These are phyloP conservation scores for Troides oblongomaculatus DNA, from an alignment of 2,888 invertebrate species.

Conservation along the genomic window DNA sequence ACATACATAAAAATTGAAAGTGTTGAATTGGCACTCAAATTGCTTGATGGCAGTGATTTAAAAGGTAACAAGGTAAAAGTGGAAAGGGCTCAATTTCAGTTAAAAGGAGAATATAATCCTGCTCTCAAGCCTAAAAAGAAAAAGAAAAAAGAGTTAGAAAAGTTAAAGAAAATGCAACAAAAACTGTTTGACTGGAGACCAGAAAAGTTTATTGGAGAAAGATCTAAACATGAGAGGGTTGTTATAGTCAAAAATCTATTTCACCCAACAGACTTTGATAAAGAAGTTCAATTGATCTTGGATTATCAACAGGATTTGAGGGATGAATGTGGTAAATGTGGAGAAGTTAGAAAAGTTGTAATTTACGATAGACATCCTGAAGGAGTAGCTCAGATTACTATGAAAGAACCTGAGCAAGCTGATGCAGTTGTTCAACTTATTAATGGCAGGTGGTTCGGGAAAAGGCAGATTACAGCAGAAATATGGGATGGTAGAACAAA, in stretches of 20 bases:
- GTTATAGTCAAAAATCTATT: slow-evolving; percentile 97
- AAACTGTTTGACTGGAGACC: slow-evolving; percentile 98
- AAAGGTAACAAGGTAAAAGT: slow-evolving; percentile 91
- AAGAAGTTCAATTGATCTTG: slow-evolving; percentile 91
- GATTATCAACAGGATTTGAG: slow-evolving; percentile 95
- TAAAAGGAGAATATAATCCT: slow-evolving; percentile 97
- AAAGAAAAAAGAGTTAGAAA: slow-evolving; percentile 93
- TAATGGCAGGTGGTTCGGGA: slow-evolving; percentile 94
- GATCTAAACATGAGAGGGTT: slow-evolving; percentile 92
- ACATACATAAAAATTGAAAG: slow-evolving; percentile 98
- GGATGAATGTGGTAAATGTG: slow-evolving; percentile 94
- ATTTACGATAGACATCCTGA: slow-evolving; percentile 96
- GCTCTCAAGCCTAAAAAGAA: slow-evolving; percentile 93
- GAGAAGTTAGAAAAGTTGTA: slow-evolving; percentile 93
- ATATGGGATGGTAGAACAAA: slow-evolving; percentile 98
- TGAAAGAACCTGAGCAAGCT: slow-evolving; percentile 93
- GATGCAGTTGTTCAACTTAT: slow-evolving; percentile 93
- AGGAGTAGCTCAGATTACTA: slow-evolving; percentile 95
- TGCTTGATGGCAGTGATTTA: slow-evolving; percentile 92
- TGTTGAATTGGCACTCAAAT: slow-evolving; percentile 93
- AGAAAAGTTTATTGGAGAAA: slow-evolving; percentile 91
- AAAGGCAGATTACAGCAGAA: slow-evolving; percentile 90
- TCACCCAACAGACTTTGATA: slow-evolving; percentile 92
- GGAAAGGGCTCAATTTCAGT: slow-evolving; percentile 94
- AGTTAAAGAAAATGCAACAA: slow-evolving; percentile 94